These are phyloP conservation scores for Microhierax caerulescens DNA, from an alignment of 2,797 vertebrate genomes.

Conservation along the genomic window DNA sequence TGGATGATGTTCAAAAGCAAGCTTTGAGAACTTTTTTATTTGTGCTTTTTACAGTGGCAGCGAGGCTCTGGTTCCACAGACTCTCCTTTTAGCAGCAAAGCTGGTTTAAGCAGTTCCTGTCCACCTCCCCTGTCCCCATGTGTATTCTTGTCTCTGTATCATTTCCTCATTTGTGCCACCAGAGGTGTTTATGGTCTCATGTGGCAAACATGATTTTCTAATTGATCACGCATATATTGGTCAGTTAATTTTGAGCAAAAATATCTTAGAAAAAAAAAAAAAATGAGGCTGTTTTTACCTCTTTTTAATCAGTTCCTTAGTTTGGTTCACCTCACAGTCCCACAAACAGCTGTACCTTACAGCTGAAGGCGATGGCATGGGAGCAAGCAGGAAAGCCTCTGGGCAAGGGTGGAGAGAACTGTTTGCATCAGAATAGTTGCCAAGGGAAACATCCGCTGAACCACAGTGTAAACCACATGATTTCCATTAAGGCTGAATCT, in stretches of 20 bases:
- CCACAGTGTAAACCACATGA: background rate
- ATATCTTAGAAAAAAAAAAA: background rate
- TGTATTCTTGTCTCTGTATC: background rate
- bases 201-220: background rate
- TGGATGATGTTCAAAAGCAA: background rate
- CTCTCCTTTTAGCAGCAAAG: background rate
- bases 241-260: background rate
- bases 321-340: background rate
- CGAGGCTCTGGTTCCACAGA: background rate
- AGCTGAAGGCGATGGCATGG: background rate
- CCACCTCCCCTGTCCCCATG: background rate
- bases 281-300: background rate
- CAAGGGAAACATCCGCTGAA: background rate
- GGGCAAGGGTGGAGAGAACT: background rate
- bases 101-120: background rate
- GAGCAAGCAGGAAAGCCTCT: background rate
- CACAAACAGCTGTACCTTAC: background rate
- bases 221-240: background rate
- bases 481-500: background rate
- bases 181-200: background rate
- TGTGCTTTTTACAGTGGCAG: background rate
- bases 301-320: background rate
- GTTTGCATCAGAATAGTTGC: background rate
- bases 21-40: background rate
- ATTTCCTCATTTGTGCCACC: background rate